A percentile compares a stretch with the other conserved stretches of the same genome.
Conservation (phyloP, 2,113 vertebrate species). For the Erythrocebus patas region DNA sequence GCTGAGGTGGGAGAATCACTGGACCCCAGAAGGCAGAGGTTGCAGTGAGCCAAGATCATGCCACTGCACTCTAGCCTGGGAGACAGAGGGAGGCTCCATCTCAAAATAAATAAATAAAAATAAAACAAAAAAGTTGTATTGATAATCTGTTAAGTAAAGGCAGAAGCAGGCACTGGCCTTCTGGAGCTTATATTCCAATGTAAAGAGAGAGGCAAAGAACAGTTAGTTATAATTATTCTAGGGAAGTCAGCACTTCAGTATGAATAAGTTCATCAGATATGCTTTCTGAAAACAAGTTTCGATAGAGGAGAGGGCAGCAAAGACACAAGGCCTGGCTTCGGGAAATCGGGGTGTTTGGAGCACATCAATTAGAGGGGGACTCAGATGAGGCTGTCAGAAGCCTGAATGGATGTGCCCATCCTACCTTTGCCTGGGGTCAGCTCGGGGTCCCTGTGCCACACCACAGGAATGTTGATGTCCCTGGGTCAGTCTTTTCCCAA, state of each 20-base stretch:
- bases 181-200: not conserved
- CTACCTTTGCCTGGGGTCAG: not conserved
- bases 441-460: not conserved
- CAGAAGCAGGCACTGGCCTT: not conserved
- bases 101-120: no score
- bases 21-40: no score
- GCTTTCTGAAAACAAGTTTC: conserved; percentile 13
- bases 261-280: not conserved
- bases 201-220: not conserved
- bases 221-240: not conserved
- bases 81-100: no score
- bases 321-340: not conserved
- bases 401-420: not conserved
- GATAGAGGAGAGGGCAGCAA: not conserved
- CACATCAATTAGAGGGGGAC: not conserved
- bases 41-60: no score
- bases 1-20: no score
- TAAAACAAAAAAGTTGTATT: not conserved
- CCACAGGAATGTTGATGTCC: not conserved
- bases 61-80: no score
- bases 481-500: not conserved
- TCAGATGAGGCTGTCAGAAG: not conserved
- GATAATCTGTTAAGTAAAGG: not conserved
- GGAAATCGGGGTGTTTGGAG: not conserved
- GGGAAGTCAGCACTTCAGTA: not conserved